Conservation (phyloP, 2,113 vertebrate species). For the Chionis minor region DNA sequence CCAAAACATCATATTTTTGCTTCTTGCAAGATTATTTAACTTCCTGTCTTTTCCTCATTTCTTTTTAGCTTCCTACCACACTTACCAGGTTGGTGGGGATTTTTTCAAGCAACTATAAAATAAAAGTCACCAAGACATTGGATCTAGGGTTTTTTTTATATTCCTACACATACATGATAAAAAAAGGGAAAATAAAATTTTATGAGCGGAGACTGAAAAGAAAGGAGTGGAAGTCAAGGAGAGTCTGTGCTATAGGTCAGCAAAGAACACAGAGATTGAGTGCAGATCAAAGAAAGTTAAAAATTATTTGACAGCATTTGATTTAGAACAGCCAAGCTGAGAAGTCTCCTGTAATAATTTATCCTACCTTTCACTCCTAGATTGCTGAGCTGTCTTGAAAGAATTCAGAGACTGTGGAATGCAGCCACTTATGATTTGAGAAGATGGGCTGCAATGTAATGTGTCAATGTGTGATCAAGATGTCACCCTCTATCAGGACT, state of each 20-base stretch:
- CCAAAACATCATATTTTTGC: slow-evolving; percentile 43
- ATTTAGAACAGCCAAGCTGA: slow-evolving; percentile 66
- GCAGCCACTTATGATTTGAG: slow-evolving; percentile 29
- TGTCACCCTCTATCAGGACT: not conserved
- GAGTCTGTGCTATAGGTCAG: slow-evolving; percentile 59
- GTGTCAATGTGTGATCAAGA: slow-evolving; percentile 16
- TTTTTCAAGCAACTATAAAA: slow-evolving; percentile 13
- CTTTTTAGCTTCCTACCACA: slow-evolving; percentile 11
- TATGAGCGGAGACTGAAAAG: slow-evolving; percentile 35
- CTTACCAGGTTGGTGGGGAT: not conserved
- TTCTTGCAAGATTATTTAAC: slow-evolving; percentile 59
- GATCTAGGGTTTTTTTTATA: not conserved
- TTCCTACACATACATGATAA: not conserved
- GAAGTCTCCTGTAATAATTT: slow-evolving; percentile 65
- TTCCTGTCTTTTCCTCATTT: slow-evolving; percentile 45
- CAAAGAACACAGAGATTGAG: slow-evolving; percentile 62
- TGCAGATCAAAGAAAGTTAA: slow-evolving; percentile 72
- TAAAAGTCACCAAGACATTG: slow-evolving; percentile 29
- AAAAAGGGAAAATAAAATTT: slow-evolving; percentile 55
- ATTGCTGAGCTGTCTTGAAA: slow-evolving; percentile 68
- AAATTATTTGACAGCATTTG: slow-evolving; percentile 77
- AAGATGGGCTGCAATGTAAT: slow-evolving; percentile 11
- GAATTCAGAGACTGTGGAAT: slow-evolving; percentile 62
- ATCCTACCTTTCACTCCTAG: slow-evolving; percentile 60
- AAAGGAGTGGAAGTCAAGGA: slow-evolving; percentile 40